phyloP scores from a whole-genome alignment of 2,113 vertebrate genomes.

The Epinephelus lanceolatus region DNA sequence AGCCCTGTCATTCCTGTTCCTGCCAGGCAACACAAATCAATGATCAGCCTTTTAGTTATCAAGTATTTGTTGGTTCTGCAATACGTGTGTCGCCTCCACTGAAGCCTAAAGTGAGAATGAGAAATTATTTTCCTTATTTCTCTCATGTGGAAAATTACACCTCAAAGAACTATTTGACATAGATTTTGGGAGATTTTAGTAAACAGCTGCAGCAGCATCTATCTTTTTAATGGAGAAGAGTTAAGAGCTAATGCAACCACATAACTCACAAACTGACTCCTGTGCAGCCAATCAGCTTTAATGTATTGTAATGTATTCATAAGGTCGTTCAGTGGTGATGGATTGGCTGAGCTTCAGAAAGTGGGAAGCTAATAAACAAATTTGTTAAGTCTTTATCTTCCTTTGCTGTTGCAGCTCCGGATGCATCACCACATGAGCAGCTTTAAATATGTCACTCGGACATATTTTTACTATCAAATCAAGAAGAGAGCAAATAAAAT shows the following conservation, averaged over 20 bases:
- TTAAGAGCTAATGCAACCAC: conserved; percentile 59
- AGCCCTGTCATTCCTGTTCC: conserved; percentile 3
- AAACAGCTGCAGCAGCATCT: background rate
- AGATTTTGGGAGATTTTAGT: conserved; percentile 14
- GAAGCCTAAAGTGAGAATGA: conserved; percentile 13
- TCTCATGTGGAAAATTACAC: conserved; percentile 18
- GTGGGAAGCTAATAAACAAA: conserved; percentile 66
- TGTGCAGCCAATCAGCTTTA: conserved; percentile 79
- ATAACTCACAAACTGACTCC: conserved; percentile 71
- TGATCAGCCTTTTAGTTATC: conserved; percentile 13
- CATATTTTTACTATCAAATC: conserved; percentile 2
- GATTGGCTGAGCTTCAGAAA: conserved; percentile 62
- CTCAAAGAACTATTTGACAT: background rate
- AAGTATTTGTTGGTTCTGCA: conserved; percentile 28
- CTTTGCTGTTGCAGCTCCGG: conserved; percentile 18
- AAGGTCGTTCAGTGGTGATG: conserved; percentile 73
- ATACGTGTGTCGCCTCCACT: background rate
- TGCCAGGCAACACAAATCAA: conserved; percentile 17
- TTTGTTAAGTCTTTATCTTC: conserved; percentile 56
- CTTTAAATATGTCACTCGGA: conserved; percentile 9
- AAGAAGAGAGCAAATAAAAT: background rate
- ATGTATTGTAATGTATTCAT: conserved; percentile 84
- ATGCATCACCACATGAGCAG: conserved; percentile 4
- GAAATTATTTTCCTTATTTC: conserved; percentile 28
- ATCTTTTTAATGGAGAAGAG: conserved; percentile 47